Conservation (phyloP, 2,113 vertebrate species). For the Mormoops blainvillei region DNA sequence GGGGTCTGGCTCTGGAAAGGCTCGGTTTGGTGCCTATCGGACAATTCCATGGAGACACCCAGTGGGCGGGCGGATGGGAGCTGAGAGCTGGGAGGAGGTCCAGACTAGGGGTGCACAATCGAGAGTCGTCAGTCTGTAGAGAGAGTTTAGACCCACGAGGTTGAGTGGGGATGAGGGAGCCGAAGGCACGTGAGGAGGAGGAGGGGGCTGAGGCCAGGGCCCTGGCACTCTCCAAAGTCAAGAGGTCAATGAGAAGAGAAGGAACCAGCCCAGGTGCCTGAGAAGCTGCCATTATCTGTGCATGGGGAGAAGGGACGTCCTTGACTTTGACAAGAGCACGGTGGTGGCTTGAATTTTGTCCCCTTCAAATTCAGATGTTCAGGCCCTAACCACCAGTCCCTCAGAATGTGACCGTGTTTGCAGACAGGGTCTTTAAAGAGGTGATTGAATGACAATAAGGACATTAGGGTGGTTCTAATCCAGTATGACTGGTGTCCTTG, state of each 20-base stretch:
- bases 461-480: not conserved
- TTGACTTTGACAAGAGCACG: not conserved
- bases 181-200: not conserved
- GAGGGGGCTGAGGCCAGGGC: not conserved
- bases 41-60: not conserved
- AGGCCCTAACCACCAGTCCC: not conserved
- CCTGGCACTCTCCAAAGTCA: no score
- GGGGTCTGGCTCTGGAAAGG: not conserved
- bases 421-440: not conserved
- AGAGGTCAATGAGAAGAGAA: not conserved
- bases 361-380: not conserved
- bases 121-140: not conserved
- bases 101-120: no score
- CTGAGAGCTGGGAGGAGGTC: not conserved
- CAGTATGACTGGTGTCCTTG: not conserved
- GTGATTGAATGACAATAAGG: not conserved
- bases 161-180: not conserved
- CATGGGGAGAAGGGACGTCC: not conserved
- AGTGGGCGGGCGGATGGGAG: not conserved
- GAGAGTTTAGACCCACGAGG: not conserved
- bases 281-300: not conserved
- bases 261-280: not conserved
- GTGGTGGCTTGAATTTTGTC: not conserved
- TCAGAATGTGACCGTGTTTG: not conserved
- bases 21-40: not conserved